Evolutionary conservation across 2,888 invertebrate species (phyloP).

Genomic region (Gibbula magus): DNA sequence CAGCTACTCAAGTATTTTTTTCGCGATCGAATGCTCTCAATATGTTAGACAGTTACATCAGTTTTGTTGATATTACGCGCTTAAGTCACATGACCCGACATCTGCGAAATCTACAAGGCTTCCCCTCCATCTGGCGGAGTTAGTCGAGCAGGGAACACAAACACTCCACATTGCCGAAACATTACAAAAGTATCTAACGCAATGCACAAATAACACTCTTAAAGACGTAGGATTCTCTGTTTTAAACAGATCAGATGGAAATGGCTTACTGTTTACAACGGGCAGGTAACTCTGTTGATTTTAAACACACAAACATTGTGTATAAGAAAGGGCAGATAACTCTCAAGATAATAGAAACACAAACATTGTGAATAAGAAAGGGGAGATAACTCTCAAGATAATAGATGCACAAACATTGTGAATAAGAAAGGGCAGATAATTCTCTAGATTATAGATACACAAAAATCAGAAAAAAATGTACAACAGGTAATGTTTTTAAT

Average conservation of each 20-base stretch:
- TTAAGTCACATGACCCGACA: constrained; percentile 3
- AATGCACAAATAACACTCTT: neutral
- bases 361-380: too few species aligned
- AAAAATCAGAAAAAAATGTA: too few species aligned
- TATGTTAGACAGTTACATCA: constrained; percentile 9
- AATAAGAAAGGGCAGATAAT: too few species aligned
- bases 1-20: neutral
- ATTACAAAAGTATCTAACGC: constrained; percentile 10
- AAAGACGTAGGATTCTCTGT: neutral
- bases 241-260: neutral
- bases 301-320: neutral
- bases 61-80: neutral
- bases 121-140: neutral
- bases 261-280: neutral
- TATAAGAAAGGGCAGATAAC: too few species aligned
- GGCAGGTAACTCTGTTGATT: constrained; percentile 10
- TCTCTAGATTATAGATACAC: too few species aligned
- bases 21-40: neutral
- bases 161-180: constrained; percentile 14
- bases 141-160: neutral
- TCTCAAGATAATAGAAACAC: too few species aligned
- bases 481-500: too few species aligned
- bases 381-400: too few species aligned
- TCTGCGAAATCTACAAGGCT: neutral
- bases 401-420: too few species aligned